These are phyloP conservation scores for Thysanoteuthis rhombus DNA, from an alignment of 2,888 invertebrate species.

Conservation along the genomic window DNA sequence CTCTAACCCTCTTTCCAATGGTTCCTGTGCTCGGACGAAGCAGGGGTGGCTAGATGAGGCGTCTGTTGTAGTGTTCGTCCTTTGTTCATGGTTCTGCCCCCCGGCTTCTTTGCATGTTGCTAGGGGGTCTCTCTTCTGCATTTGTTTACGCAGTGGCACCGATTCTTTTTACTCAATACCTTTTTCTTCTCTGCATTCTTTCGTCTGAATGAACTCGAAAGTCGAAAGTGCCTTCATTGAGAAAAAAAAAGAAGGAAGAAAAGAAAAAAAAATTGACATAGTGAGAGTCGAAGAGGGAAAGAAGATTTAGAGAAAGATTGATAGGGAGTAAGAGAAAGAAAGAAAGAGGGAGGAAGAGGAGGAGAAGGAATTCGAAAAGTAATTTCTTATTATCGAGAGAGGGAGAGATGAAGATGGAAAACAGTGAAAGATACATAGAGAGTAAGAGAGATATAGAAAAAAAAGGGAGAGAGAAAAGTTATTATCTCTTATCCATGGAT, in stretches of 20 bases:
- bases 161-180: background rate
- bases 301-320: background rate
- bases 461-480: too few species aligned
- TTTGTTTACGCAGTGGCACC: background rate
- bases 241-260: background rate
- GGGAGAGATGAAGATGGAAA: too few species aligned
- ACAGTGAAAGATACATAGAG: too few species aligned
- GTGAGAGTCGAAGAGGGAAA: too few species aligned
- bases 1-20: background rate
- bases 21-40: background rate
- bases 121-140: background rate
- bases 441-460: too few species aligned
- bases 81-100: background rate
- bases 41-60: background rate
- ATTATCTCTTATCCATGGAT: too few species aligned
- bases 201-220: background rate
- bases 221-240: background rate
- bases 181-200: background rate
- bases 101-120: background rate
- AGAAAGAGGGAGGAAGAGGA: background rate
- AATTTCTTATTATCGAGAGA: too few species aligned
- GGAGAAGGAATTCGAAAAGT: too few species aligned
- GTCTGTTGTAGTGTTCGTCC: background rate
- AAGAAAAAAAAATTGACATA: background rate
- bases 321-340: background rate